Base-by-base conservation (phyloP, 2,797 vertebrate species). In the Crenichthys baileyi region DNA sequence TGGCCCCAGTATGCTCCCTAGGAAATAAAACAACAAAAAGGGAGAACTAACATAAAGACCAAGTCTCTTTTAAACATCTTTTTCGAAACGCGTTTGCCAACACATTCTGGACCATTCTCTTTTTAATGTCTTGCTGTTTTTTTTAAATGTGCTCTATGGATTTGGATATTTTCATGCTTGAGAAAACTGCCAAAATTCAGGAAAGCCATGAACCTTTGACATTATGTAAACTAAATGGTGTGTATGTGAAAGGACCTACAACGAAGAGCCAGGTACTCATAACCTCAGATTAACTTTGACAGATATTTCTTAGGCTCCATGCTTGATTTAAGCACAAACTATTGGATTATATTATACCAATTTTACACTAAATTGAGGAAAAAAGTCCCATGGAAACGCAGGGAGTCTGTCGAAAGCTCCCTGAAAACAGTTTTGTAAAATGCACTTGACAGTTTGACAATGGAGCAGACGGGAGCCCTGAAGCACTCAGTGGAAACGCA, bases 1-100 rank as follows among this genome's bases (percentile, higher is more conserved):
- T 1, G 98, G 97, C 16, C 97, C 98, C 83, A 99, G 75, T 50
- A 99, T 96, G 87, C 97, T 98, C 89, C 97, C 98, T 98, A 39
- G 53, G 87, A 41, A 89, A 1, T 29, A 76, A 39, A 79, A 29
- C 58, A 48, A 63, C 26, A 24, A 50, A 58, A 7, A 46, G 4
- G 15, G 20, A 48, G n/a, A 73, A n/a, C 18, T 46, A 26, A 55
- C 7, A 44, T 65, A 39, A 41, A 41, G 4, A 67, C 0, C 0
- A 22, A 18, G 3, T 51, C 12, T 48, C 46, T 48, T 48, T 48
- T 48, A 65, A 65, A 20, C 22, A 0, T 22, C 22, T 63, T 63
- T 18, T 24, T n/a, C 1, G 2, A 61, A 29, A n/a, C n/a, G n/a
- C n/a, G n/a, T n/a, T n/a, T n/a, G n/a, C n/a, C n/a, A n/a, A n/a